phyloP scores from a whole-genome alignment of 2,113 vertebrate genomes.

The Oxyura jamaicensis region DNA sequence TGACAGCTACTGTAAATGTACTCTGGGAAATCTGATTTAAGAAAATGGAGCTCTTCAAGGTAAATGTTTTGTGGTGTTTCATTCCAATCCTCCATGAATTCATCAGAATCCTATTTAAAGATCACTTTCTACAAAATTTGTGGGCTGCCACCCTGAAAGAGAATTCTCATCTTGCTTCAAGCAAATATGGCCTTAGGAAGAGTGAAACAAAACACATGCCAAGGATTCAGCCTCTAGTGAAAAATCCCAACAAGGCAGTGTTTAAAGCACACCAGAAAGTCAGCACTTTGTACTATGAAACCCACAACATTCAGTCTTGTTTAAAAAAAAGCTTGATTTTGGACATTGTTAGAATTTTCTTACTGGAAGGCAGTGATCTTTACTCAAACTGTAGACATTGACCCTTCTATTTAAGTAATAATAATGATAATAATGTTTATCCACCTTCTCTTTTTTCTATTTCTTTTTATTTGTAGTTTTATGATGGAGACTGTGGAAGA shows the following conservation, averaged over 20 bases:
- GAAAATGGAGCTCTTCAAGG: slow-evolving; percentile 32
- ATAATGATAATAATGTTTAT: background rate
- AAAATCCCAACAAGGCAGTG: background rate
- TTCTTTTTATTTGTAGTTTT: background rate
- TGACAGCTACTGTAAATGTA: slow-evolving; percentile 49
- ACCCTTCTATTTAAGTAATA: background rate
- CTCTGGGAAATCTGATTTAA: slow-evolving; percentile 6
- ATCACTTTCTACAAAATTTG: background rate
- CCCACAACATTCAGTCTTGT: background rate
- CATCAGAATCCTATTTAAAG: slow-evolving; percentile 44
- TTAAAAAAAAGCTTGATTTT: background rate
- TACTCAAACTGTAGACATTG: background rate
- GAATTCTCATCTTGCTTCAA: background rate
- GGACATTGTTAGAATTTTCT: background rate
- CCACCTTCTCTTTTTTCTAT: background rate
- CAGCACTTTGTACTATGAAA: background rate
- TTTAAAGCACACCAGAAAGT: background rate
- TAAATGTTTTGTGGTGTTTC: slow-evolving; percentile 32
- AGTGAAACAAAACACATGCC: background rate
- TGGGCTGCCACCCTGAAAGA: background rate
- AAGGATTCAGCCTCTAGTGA: background rate
- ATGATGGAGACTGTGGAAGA: background rate
- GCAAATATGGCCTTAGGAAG: background rate
- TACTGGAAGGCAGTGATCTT: background rate
- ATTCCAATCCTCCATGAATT: background rate